Evolutionary conservation across 2,888 invertebrate genomes (phyloP).

Genomic region (Deilephila elpenor): DNA sequence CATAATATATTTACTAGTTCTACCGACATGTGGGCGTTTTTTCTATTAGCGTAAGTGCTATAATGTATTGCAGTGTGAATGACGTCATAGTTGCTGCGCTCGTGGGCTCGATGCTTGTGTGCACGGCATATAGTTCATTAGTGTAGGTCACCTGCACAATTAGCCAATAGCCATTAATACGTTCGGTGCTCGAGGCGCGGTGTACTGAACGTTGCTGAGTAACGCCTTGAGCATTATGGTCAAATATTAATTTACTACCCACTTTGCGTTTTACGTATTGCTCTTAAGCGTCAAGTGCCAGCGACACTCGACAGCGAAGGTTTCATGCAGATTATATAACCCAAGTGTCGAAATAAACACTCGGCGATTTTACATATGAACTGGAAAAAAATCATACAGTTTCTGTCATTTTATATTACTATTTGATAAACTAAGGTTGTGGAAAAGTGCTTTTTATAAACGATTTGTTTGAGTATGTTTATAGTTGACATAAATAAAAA

Average conservation of each 20-base stretch:
- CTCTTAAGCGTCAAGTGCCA: not conserved
- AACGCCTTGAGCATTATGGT: not conserved
- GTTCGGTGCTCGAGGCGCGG: not conserved
- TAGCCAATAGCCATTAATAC: not conserved
- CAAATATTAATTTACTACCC: slow-evolving; percentile 1
- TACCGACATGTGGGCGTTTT: slow-evolving; percentile 29
- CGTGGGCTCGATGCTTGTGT: not conserved
- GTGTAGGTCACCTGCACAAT: slow-evolving; percentile 8
- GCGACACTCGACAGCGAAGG: slow-evolving; percentile 1
- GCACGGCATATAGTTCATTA: not conserved
- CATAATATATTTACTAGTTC: slow-evolving; percentile 24
- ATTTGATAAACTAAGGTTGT: not conserved
- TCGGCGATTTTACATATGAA: not conserved
- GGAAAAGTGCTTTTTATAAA: no score
- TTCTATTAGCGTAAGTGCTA: slow-evolving; percentile 27
- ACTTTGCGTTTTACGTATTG: not conserved
- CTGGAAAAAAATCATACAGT: not conserved
- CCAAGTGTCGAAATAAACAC: not conserved
- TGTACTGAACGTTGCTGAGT: not conserved
- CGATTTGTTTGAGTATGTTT: no score
- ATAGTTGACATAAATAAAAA: no score
- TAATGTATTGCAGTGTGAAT: slow-evolving; percentile 21
- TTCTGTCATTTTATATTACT: not conserved
- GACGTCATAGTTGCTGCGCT: slow-evolving; percentile 12
- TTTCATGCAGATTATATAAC: slow-evolving; percentile 3